Percentiles rank a stretch among this genome's conserved stretches.
Evolutionary conservation across 2,113 vertebrate species (phyloP).

Genomic region (Phalacrocorax brasilianus): DNA sequence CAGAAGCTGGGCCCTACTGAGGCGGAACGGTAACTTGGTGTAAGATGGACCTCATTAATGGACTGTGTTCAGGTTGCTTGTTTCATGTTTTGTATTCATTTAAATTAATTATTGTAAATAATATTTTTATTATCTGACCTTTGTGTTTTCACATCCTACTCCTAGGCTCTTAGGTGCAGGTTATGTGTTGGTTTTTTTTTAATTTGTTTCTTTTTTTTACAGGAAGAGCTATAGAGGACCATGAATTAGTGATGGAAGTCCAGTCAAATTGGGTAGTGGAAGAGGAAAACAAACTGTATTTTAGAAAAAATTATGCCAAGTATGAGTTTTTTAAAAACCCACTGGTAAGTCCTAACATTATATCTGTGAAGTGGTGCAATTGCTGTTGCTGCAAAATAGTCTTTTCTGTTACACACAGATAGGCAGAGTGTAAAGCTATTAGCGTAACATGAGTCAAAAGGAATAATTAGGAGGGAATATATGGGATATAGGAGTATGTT

Average conservation of each 20-base stretch:
- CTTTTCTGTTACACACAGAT: background rate
- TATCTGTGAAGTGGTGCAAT: background rate
- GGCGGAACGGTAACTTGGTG: background rate
- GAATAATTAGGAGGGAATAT: background rate
- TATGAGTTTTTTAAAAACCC: conserved; percentile 99
- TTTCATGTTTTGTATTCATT: background rate
- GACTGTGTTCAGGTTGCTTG: background rate
- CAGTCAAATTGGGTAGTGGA: conserved; percentile 90
- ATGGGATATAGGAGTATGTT: background rate
- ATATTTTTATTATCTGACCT: background rate
- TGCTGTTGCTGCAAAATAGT: background rate
- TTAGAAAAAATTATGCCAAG: conserved; percentile 98
- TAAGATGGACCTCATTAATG: background rate
- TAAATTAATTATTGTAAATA: background rate
- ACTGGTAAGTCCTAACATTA: conserved; percentile 78
- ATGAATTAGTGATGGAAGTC: conserved; percentile 90
- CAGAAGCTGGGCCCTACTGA: background rate
- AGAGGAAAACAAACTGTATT: conserved; percentile 88
- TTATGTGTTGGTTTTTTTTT: background rate
- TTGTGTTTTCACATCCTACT: background rate
- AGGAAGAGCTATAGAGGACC: conserved; percentile 96
- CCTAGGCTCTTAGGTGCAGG: background rate
- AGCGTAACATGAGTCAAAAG: background rate
- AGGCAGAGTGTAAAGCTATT: background rate
- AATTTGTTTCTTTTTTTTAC: conserved; percentile 3